These are phyloP conservation scores for Hypocryptadius cinnamomeus DNA, from an alignment of 2,113 vertebrate genomes.

Conservation along the genomic window DNA sequence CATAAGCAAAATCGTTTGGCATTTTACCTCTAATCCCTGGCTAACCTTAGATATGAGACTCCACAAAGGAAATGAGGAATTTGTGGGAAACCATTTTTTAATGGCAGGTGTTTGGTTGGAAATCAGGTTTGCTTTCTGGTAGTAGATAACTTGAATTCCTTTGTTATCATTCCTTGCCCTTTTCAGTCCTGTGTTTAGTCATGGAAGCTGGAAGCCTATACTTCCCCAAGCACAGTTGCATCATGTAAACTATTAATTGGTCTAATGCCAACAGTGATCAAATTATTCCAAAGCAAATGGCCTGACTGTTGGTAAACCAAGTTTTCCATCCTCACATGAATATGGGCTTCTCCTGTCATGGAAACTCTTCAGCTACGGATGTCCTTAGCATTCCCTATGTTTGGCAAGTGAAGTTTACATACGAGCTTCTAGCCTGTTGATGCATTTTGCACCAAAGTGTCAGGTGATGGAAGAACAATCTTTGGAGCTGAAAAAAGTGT, in stretches of 20 bases:
- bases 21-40: not conserved
- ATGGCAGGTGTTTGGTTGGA: not conserved
- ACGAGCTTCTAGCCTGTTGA: not conserved
- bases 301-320: not conserved
- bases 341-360: not conserved
- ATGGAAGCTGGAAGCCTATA: not conserved
- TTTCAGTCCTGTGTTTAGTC: not conserved
- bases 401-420: constrained; percentile 23
- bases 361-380: not conserved
- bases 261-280: not conserved
- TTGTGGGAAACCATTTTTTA: not conserved
- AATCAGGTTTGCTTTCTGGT: not conserved
- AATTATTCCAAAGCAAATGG: constrained; percentile 14
- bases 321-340: not conserved
- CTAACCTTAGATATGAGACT: not conserved
- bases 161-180: not conserved
- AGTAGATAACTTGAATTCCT: not conserved
- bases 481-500: constrained; percentile 11
- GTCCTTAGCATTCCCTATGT: not conserved
- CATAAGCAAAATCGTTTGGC: not conserved
- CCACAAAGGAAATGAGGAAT: not conserved
- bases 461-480: not conserved
- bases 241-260: not conserved
- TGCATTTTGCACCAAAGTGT: not conserved
- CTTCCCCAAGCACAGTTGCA: not conserved